Conservation (phyloP, 2,113 vertebrate genomes). For the Hydropotes inermis region DNA sequence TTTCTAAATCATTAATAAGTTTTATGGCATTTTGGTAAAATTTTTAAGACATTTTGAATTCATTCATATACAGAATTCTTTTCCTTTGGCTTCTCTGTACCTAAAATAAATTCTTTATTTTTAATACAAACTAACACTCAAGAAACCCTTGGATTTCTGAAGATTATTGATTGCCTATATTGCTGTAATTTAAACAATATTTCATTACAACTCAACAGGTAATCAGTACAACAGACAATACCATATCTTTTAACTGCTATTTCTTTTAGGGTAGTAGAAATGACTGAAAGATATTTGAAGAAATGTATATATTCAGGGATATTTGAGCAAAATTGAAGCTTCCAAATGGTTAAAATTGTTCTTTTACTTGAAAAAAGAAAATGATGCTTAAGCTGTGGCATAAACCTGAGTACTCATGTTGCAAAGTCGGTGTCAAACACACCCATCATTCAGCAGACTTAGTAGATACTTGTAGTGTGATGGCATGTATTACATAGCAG, state of each 20-base stretch:
- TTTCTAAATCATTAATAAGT: not conserved
- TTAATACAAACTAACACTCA: not conserved
- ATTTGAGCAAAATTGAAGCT: not conserved
- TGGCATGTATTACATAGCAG: not conserved
- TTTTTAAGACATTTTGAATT: not conserved
- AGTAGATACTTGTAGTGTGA: not conserved
- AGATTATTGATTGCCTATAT: not conserved
- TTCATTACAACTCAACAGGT: not conserved
- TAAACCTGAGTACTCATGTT: not conserved
- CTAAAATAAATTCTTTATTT: not conserved
- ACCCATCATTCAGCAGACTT: not conserved
- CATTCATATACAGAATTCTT: not conserved
- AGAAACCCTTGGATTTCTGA: not conserved
- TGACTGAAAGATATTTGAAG: not conserved
- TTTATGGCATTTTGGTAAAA: not conserved
- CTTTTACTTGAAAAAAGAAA: not conserved
- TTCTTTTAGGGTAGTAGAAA: not conserved
- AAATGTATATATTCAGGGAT: not conserved
- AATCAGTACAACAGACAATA: not conserved
- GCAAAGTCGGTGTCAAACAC: not conserved
- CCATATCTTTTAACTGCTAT: not conserved
- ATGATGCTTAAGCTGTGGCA: not conserved
- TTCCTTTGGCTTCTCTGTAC: not conserved
- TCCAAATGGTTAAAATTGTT: not conserved
- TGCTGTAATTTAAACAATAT: not conserved